Evolutionary conservation across 2,113 vertebrate species (phyloP), one percentile per base, ranked within the genome.

Genomic region (Ciconia stormi): DNA sequence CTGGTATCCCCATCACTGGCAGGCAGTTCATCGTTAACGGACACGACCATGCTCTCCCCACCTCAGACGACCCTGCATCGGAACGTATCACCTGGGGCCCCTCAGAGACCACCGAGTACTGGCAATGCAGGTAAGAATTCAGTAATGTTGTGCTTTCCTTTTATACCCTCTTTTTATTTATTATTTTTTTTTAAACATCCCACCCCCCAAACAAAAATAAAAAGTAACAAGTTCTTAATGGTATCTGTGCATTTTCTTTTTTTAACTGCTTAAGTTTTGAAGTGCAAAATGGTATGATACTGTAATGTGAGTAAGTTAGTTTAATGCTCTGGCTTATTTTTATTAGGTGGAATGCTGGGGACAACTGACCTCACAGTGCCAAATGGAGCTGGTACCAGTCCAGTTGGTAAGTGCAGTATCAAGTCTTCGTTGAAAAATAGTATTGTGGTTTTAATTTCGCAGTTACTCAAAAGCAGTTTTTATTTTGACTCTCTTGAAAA

Each of bases 11-110:
- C 99, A 20, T 98, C 99, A 29, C 96, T 99, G 98, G 98, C 98
- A 61, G 98, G 99, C 97, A 98, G 98, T 36, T 99, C 98, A 62
- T 98, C 99, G 1, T 97, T 99, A 96, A 98, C 98, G 17, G 99
- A 99, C 95, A 98, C 98, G 4, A 98, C 98, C 98, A 99, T 99
- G 99, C 99, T 99, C 71, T 99, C 99, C 91, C 99, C 99, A 21
- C 99, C 99, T 53, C 99, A 98, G 96, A 97, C 98, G 95, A 96
- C 99, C 49, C 97, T 99, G 95, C 99, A 99, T 96, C 99, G 99
- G 97, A 99, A 99, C 81, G 98, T 99, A 52, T 99, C 99, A 47
- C 98, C 99, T 5, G 99, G 98, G 82, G 98, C 98, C 49, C 98
- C 99, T 26, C 99, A 99, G 98, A 99, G 99, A 96, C 99, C 99